Evolutionary conservation across 2,888 invertebrate genomes (phyloP), one percentile per base, ranked within the genome.

Genomic region (Gandaritis pyraliata): DNA sequence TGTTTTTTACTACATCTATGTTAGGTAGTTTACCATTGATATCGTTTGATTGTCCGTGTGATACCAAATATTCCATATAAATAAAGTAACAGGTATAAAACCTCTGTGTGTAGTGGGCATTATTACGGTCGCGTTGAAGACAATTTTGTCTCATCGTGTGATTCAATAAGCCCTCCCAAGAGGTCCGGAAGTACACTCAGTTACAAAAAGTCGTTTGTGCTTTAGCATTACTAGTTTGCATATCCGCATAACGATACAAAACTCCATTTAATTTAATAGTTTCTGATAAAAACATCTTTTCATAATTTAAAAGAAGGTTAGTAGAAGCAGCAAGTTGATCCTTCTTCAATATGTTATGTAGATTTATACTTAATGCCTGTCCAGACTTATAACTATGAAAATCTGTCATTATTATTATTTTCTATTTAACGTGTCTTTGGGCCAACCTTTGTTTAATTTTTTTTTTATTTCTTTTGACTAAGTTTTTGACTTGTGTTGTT

Each of bases 131-230:
- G 76, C 80, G 79, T 82, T 80, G 77, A 76, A 77, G 80, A 81
- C 81, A 78, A 82, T 82, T 83, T 82, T 77, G 83, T 82, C 80
- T 80, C 83, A 79, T 81, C 80, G 71, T 78, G 81, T 82, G 78
- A 82, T 76, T 82, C 80, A 79, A 76, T 77, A 72, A 74, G 83
- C 80, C 84, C 84, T 82, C 87, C 84, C 85, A 84, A 72, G 78
- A 72, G 70, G 81, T 70, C 68, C 70, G 62, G 58, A 72, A 72
- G 66, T 41, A 66, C 67, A 64, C 16, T 60, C 53, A 54, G 36
- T 15, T 45, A 51, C 7, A 58, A 55, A n/a, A 58, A 63, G 46
- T 46, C 8, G 18, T 45, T 62, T 18, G 0, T 7, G 23, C 23
- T 23, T 23, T 23, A 4, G 1, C 23, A 23, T 23, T 5, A 33